phyloP scores from a whole-genome alignment of 2,113 vertebrate species.

The Phaetusa simplex region DNA sequence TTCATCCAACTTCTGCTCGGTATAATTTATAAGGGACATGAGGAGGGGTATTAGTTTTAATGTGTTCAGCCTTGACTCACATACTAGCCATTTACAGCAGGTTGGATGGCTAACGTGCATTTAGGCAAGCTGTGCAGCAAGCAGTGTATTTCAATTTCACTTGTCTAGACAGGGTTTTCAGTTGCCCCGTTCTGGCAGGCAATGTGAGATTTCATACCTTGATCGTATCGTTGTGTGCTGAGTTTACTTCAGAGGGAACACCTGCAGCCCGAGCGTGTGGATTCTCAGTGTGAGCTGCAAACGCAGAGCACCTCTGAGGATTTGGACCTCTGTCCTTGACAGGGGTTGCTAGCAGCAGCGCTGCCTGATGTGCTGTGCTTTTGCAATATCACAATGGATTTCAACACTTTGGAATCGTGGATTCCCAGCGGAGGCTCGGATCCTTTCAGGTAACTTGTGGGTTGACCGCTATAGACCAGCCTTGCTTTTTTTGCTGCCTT shows the following conservation, averaged over 20 bases:
- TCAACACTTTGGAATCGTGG: neutral
- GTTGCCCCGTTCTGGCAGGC: conserved; percentile 37
- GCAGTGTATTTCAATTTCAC: conserved; percentile 35
- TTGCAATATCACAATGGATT: neutral
- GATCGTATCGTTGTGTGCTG: neutral
- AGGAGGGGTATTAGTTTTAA: neutral
- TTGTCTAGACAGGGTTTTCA: conserved; percentile 48
- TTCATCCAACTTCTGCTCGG: neutral
- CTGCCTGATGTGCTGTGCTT: neutral
- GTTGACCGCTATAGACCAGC: rapidly evolving
- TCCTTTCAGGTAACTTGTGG: neutral
- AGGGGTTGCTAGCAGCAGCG: neutral
- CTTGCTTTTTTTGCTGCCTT: neutral
- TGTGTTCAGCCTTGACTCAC: neutral
- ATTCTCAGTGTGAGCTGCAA: neutral
- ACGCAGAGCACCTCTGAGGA: neutral
- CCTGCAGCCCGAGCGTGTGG: neutral
- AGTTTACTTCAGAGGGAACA: conserved; percentile 37
- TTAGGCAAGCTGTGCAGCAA: neutral
- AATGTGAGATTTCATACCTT: conserved; percentile 31
- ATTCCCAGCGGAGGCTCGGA: neutral
- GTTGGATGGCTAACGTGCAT: neutral
- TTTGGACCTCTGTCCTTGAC: neutral
- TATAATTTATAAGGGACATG: neutral
- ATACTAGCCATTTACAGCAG: neutral